Evolutionary conservation across 2,113 vertebrate genomes (phyloP).

Genomic region (Paramormyrops kingsleyae): DNA sequence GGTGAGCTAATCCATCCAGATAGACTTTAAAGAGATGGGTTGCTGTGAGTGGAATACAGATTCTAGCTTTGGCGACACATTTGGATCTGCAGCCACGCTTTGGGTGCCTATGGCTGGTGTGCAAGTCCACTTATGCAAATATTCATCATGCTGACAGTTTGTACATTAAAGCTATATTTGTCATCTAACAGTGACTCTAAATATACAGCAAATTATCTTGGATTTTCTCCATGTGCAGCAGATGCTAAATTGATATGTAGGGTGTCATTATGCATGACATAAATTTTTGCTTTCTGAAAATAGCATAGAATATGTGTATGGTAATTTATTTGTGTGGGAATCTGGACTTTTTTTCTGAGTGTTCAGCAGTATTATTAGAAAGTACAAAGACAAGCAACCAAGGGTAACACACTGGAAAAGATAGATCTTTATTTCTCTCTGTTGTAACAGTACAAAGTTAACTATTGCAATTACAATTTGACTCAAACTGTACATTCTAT

Average conservation of each 20-base stretch:
- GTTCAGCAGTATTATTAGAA: not conserved
- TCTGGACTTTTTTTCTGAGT: not conserved
- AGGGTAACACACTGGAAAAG: slow-evolving; percentile 41
- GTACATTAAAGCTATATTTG: not conserved
- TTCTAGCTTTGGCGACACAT: not conserved
- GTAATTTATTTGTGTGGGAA: not conserved
- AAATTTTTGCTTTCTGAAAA: not conserved
- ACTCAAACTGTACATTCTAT: slow-evolving; percentile 16
- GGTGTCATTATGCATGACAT: not conserved
- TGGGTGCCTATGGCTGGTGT: not conserved
- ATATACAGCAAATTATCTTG: not conserved
- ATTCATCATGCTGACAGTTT: not conserved
- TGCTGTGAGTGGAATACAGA: not conserved
- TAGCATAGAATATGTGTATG: not conserved
- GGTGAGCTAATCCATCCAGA: not conserved
- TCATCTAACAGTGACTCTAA: not conserved
- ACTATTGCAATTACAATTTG: slow-evolving; percentile 38
- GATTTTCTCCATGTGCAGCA: not conserved
- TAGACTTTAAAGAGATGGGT: not conserved
- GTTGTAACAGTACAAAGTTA: slow-evolving; percentile 41
- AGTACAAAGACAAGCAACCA: not conserved
- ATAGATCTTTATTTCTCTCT: slow-evolving; percentile 46
- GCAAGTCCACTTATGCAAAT: not conserved
- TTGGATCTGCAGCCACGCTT: not conserved
- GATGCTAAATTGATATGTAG: not conserved